A percentile compares a stretch with the other conserved stretches of the same genome.
Conservation (phyloP, 2,797 vertebrate species). For the Lacerta bilineata region DNA sequence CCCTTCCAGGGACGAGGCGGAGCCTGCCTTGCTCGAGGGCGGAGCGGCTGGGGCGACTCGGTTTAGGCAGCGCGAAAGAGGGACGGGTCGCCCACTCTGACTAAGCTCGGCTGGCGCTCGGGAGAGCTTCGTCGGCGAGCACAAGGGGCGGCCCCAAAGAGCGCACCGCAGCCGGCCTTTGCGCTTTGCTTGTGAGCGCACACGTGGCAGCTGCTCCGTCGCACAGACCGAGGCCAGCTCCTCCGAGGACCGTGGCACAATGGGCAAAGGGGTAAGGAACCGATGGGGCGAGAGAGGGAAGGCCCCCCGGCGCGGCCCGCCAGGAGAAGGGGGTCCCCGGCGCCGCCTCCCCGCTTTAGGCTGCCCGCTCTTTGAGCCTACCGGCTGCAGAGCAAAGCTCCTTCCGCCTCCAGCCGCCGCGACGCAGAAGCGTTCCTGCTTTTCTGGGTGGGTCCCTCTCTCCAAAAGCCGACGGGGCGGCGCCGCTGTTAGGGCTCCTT, state of each 20-base stretch:
- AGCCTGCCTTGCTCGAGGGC: neutral
- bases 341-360: neutral
- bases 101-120: neutral
- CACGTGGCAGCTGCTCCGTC: slow-evolving; percentile 17
- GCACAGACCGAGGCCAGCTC: neutral
- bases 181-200: neutral
- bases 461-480: neutral
- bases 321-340: neutral
- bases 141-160: no score
- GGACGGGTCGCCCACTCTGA: neutral
- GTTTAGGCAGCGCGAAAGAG: neutral
- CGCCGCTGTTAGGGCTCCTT: neutral
- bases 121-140: no score
- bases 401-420: neutral
- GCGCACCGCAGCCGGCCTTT: neutral
- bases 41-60: neutral
- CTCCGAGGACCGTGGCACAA: neutral
- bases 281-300: neutral
- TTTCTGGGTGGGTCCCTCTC: no score
- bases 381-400: neutral
- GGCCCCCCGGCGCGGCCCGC: neutral
- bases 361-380: neutral
- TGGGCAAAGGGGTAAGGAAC: slow-evolving; percentile 37
- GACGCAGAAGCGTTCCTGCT: no score
- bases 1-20: neutral